phyloP scores from a whole-genome alignment of 2,888 invertebrate species.

The Aspidiotus destructor region DNA sequence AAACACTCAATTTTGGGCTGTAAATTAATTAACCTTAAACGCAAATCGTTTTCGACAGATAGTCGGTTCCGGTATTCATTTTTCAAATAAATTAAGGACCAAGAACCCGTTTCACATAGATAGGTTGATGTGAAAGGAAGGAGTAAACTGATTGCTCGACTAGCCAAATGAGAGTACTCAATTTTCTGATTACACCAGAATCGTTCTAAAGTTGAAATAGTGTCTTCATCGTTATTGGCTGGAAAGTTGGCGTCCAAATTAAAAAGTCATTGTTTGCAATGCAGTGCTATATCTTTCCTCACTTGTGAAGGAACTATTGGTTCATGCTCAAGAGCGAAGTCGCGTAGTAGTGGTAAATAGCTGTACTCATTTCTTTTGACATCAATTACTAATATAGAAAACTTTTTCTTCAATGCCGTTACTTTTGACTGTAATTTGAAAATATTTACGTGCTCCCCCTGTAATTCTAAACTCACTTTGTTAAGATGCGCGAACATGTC shows the following conservation, averaged over 20 bases:
- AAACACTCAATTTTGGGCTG: not conserved
- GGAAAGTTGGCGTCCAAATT: not conserved
- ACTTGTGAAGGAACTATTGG: not conserved
- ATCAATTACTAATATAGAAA: not conserved
- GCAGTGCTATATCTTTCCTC: slow-evolving; percentile 1
- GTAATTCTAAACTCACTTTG: slow-evolving; percentile 1
- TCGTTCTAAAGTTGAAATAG: not conserved
- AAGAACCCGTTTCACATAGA: not conserved
- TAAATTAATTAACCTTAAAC: not conserved
- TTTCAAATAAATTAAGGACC: not conserved
- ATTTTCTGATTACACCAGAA: not conserved
- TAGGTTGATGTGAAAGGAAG: slow-evolving; percentile 2
- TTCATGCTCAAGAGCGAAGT: slow-evolving; percentile 2
- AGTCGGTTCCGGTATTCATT: not conserved
- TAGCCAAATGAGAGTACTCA: slow-evolving; percentile 1
- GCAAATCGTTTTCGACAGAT: not conserved
- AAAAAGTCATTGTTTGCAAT: not conserved
- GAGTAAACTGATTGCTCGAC: not conserved
- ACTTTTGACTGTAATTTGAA: not conserved
- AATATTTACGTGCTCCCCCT: not conserved
- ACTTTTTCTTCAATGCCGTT: not conserved
- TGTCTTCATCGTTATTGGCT: slow-evolving; percentile 2
- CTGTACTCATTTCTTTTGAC: slow-evolving; percentile 2
- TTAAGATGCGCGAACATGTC: not conserved
- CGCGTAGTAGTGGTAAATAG: slow-evolving; percentile 2